Percentiles rank a stretch among this genome's conserved stretches.
Evolutionary conservation across 2,797 vertebrate species (phyloP).

Genomic region (Pseudopleuronectes americanus): DNA sequence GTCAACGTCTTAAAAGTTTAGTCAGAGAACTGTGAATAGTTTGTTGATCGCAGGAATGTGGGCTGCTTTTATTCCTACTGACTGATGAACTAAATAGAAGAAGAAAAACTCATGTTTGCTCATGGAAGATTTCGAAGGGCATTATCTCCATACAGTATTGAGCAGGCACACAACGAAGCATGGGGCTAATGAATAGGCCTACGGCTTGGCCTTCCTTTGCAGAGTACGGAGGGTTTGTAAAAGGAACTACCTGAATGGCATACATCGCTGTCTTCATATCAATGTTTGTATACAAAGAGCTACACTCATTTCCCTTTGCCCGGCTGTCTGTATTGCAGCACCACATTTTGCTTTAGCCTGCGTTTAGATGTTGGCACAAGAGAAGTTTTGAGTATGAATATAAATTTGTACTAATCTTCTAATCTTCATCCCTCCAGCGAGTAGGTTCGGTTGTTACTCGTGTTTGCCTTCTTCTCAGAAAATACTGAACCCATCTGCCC

Average conservation of each 20-base stretch:
- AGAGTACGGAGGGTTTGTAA: conserved; percentile 70
- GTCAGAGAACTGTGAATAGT: conserved; percentile 29
- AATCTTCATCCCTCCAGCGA: conserved; percentile 37
- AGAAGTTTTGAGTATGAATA: not conserved
- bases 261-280: conserved; percentile 56
- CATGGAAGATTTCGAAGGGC: conserved; percentile 62
- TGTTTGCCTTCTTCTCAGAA: too few species aligned
- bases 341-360: conserved; percentile 42
- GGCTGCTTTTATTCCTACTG: conserved; percentile 36
- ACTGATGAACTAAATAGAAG: conserved; percentile 46
- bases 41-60: conserved; percentile 20
- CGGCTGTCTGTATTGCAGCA: conserved; percentile 34
- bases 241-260: conserved; percentile 70
- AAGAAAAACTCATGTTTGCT: conserved; percentile 28
- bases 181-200: conserved; percentile 65
- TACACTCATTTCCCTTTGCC: conserved; percentile 50
- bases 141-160: conserved; percentile 59
- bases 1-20: not conserved
- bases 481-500: too few species aligned
- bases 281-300: conserved; percentile 71
- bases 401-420: conserved; percentile 7
- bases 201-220: conserved; percentile 75
- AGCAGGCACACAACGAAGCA: conserved; percentile 63
- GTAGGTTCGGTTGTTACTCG: not conserved
- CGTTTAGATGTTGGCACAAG: conserved; percentile 33